Evolutionary conservation across 2,113 vertebrate genomes (phyloP), one percentile per base, ranked within the genome.

Genomic region (Globicephala melas): DNA sequence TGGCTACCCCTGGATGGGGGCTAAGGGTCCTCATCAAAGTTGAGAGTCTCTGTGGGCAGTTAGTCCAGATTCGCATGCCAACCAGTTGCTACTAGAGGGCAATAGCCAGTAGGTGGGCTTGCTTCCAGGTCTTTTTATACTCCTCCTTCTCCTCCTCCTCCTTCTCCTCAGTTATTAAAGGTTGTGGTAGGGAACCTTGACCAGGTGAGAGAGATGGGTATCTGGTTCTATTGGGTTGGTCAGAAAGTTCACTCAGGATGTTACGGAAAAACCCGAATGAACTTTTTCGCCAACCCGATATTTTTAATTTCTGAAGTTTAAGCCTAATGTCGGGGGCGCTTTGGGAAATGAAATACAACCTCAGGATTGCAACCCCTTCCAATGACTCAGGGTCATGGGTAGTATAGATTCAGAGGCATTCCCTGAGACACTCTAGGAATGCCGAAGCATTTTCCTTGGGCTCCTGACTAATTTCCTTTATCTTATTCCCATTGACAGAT

Each of bases 191-290:
- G 77, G n/a, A 80, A 58, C 33, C 50, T 80, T n/a, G 33, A 55
- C 33, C 77, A 58, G 33, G n/a, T 2, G 6, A 80, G n/a, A 36
- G 77, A 12, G 2, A 36, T 23, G 18, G 50, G 12, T 80, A 26
- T 58, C 77, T 80, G 53, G 21, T 58, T 80, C 53, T 53, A 18
- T 18, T 18, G 53, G 53, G 15, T 53, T 53, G 5, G 53, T 18
- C 53, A 18, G 18, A 53, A 53, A 53, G 53, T 6, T 53, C 53
- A 53, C 15, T 53, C 15, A 53, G 53, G 53, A 18, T 53, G 53
- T 6, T 53, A 17, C 0, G 15, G 53, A 53, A 18, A 53, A 53
- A 17, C 15, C 53, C 5, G 15, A 53, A 53, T 1, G 15, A 53
- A 53, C 53, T 53, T 53, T 53, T 53, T 53, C 5, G 53, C 53